Evolutionary conservation across 2,888 invertebrate genomes (phyloP).

Genomic region (Cantharis rufa): DNA sequence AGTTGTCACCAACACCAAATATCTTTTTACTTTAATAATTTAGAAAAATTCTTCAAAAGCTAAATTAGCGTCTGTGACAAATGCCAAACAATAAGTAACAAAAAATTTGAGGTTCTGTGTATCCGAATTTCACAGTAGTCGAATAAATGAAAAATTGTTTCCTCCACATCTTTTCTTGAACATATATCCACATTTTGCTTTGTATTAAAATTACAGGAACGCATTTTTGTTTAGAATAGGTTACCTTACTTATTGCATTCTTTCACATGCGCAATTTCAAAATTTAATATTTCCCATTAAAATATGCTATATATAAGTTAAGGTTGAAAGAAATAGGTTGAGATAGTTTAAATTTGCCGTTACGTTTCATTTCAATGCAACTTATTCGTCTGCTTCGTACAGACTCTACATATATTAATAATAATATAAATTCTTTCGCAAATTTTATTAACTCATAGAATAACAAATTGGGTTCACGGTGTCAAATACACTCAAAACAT

Average conservation of each 20-base stretch:
- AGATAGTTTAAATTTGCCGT: neutral
- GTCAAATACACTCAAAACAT: constrained; percentile 5
- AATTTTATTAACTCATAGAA: constrained; percentile 2
- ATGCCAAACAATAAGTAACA: neutral
- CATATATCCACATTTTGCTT: neutral
- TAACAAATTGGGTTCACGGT: constrained; percentile 12
- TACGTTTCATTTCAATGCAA: neutral
- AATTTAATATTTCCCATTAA: constrained; percentile 7
- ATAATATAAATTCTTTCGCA: neutral
- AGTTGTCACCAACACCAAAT: neutral
- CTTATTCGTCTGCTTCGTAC: neutral
- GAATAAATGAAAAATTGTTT: neutral
- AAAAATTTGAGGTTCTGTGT: neutral
- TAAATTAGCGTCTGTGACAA: neutral
- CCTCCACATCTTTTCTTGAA: neutral
- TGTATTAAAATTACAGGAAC: neutral
- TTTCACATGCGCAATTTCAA: neutral
- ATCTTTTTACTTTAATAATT: neutral
- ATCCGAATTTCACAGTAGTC: neutral
- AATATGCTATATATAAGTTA: neutral
- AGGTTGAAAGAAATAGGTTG: neutral
- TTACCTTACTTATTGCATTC: neutral
- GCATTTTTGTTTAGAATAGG: neutral
- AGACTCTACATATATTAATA: no score
- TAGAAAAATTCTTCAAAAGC: neutral